Evolutionary conservation across 2,113 vertebrate genomes (phyloP).

Genomic region (Agapornis roseicollis): DNA sequence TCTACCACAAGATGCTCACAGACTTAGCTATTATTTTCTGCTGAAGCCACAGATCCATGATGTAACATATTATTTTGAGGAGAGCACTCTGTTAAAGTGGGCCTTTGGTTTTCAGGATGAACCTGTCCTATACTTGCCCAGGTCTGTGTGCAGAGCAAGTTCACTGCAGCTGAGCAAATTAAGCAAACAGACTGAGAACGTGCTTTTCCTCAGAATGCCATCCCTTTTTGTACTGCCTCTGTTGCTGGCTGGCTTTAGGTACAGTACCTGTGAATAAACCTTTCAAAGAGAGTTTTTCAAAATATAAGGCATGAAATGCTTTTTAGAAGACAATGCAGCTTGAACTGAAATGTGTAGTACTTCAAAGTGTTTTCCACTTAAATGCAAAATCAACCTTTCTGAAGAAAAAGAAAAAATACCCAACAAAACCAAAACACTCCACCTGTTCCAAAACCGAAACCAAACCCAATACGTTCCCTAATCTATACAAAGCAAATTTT

Average conservation of each 20-base stretch:
- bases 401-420: neutral
- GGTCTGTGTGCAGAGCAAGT: neutral
- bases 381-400: neutral
- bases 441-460: neutral
- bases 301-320: neutral
- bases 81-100: neutral
- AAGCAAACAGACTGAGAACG: neutral
- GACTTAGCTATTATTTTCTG: neutral
- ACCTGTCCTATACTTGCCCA: neutral
- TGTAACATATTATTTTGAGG: neutral
- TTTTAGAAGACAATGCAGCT: neutral
- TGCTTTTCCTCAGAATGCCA: neutral
- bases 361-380: neutral
- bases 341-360: neutral
- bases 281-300: neutral
- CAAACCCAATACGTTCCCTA: neutral
- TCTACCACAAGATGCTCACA: neutral
- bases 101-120: neutral
- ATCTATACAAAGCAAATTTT: constrained; percentile 24
- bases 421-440: neutral
- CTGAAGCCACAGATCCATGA: neutral
- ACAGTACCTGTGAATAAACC: neutral
- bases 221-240: neutral
- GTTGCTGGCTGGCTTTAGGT: neutral
- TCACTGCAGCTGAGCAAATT: neutral